Evolutionary conservation across 2,113 vertebrate genomes (phyloP).

Genomic region (Malurus melanocephalus): DNA sequence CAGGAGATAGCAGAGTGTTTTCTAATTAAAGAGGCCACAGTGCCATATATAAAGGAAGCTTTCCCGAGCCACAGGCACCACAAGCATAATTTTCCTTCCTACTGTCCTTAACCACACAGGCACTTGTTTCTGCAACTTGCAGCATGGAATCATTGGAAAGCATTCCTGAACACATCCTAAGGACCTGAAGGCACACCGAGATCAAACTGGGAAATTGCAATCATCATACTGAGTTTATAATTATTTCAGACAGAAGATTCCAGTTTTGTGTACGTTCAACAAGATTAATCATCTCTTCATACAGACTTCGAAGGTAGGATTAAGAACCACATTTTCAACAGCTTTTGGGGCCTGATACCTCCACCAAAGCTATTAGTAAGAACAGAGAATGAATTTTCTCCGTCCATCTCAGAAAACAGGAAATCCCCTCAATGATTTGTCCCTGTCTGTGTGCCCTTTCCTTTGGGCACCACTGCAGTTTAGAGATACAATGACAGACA

Average conservation of each 20-base stretch:
- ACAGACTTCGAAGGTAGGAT: background rate
- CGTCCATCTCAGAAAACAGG: background rate
- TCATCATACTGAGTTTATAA: background rate
- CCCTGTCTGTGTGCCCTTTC: conserved; percentile 38
- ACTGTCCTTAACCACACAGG: background rate
- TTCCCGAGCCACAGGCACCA: background rate
- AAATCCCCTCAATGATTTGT: conserved; percentile 25
- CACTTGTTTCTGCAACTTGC: background rate
- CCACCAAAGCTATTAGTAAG: background rate
- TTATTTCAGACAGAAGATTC: background rate
- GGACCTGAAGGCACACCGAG: background rate
- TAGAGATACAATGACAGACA: conserved; percentile 54
- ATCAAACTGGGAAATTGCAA: background rate
- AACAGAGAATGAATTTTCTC: background rate
- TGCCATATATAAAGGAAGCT: background rate
- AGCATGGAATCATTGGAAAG: background rate
- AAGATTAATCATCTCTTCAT: background rate
- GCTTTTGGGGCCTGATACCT: background rate
- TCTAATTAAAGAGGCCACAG: conserved; percentile 45
- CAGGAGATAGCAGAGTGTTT: conserved; percentile 27
- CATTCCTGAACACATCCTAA: background rate
- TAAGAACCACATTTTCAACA: background rate
- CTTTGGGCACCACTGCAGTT: conserved; percentile 52
- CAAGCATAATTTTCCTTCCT: background rate
- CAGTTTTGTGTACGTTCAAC: background rate